Evolutionary conservation across 2,888 invertebrate species (phyloP).

Genomic region (Trachelus tabidus): DNA sequence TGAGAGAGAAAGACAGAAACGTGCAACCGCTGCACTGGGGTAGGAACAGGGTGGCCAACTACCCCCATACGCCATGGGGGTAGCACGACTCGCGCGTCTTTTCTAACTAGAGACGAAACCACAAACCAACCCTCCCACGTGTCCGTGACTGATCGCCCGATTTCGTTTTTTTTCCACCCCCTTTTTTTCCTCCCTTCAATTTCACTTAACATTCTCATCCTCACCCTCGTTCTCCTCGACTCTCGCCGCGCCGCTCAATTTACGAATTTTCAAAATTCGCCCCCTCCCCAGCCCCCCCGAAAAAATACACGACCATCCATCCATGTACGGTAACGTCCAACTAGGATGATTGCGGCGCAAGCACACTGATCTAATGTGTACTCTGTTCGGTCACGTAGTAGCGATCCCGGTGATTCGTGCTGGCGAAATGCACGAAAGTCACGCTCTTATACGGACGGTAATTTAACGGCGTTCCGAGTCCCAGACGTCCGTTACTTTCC

Average conservation of each 20-base stretch:
- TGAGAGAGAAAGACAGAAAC: constrained; percentile 8
- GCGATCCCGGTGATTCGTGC: constrained; percentile 19
- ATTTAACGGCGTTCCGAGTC: too few species aligned
- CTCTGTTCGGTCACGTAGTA: constrained; percentile 26
- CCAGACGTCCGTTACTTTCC: too few species aligned
- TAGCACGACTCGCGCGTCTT: background rate
- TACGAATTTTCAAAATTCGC: background rate
- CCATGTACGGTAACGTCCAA: too few species aligned
- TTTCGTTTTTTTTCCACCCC: constrained; percentile 30
- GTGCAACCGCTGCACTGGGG: constrained; percentile 17
- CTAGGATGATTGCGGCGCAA: too few species aligned
- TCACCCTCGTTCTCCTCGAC: background rate
- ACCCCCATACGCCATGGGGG: background rate
- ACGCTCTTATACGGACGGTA: constrained; percentile 26
- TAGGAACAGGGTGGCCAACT: constrained; percentile 4
- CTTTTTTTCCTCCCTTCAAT: constrained; percentile 34
- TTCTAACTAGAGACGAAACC: constrained; percentile 2
- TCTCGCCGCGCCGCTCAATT: background rate
- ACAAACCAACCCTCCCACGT: constrained; percentile 38
- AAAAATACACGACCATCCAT: too few species aligned
- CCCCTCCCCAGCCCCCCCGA: too few species aligned
- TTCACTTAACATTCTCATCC: too few species aligned
- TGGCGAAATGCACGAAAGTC: constrained; percentile 29
- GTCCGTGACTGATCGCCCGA: constrained; percentile 53
- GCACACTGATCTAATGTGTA: too few species aligned